Evolutionary conservation across 2,888 invertebrate species (phyloP).

Genomic region (Blastobasis lacticolella): DNA sequence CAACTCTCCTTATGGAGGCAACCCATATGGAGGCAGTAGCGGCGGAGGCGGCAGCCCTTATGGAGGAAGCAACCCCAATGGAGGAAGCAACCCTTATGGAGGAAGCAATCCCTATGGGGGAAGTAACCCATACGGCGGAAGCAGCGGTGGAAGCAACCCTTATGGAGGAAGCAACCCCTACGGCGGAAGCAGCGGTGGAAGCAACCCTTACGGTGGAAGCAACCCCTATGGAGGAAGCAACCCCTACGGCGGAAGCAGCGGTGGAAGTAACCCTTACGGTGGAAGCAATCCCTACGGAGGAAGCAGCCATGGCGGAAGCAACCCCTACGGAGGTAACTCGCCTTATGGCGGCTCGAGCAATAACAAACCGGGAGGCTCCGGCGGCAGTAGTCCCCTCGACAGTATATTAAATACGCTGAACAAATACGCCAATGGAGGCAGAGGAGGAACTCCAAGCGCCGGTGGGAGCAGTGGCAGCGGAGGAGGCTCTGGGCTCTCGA

Average conservation of each 20-base stretch:
- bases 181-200: conserved; percentile 18
- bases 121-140: conserved; percentile 25
- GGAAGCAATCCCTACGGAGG: conserved; percentile 26
- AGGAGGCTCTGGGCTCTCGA: conserved; percentile 34
- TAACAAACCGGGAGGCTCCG: conserved; percentile 17
- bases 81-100: conserved; percentile 24
- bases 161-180: conserved; percentile 19
- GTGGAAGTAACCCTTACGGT: conserved; percentile 16
- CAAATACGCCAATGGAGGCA: conserved; percentile 39
- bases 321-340: conserved; percentile 8
- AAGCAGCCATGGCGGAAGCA: neutral
- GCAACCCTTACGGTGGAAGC: conserved; percentile 17
- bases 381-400: conserved; percentile 36
- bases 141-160: conserved; percentile 12
- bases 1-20: too few relatives aligned
- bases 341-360: conserved; percentile 10
- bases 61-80: conserved; percentile 25
- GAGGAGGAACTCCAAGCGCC: conserved; percentile 17
- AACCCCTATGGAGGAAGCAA: conserved; percentile 22
- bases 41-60: conserved; percentile 16
- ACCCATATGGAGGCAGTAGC: too few relatives aligned
- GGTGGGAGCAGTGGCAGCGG: conserved; percentile 18
- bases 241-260: conserved; percentile 20
- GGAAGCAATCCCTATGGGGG: conserved; percentile 23
- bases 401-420: conserved; percentile 39